Percentiles rank a stretch among this genome's conserved stretches.
Evolutionary conservation across 2,888 invertebrate species (phyloP).

Genomic region (Rhorus exstirpatorius): DNA sequence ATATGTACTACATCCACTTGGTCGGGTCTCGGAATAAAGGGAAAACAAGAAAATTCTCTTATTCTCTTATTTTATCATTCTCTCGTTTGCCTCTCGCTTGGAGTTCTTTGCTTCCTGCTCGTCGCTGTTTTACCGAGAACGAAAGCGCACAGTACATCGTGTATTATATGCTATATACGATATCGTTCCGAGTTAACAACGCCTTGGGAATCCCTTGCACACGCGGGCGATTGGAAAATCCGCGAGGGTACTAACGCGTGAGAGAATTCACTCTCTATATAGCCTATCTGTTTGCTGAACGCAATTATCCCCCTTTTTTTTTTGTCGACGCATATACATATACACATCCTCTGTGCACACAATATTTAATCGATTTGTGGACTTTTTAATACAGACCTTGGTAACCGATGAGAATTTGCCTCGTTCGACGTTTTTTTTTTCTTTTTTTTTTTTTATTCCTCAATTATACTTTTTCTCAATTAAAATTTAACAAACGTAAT

Average conservation of each 20-base stretch:
- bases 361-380: constrained; percentile 47
- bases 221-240: constrained; percentile 59
- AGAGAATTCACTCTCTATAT: constrained; percentile 59
- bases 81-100: constrained; percentile 3
- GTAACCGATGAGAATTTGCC: background rate
- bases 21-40: constrained; percentile 28
- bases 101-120: constrained; percentile 23
- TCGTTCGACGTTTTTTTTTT: constrained; percentile 20
- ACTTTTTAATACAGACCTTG: constrained; percentile 10
- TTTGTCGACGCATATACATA: constrained; percentile 43
- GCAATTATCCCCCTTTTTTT: constrained; percentile 55
- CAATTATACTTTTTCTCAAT: no score
- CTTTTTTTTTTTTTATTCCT: background rate
- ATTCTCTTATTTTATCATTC: constrained; percentile 29
- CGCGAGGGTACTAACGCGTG: constrained; percentile 64
- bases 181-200: constrained; percentile 55
- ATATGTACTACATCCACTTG: constrained; percentile 5
- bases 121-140: constrained; percentile 41
- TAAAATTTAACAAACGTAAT: no score
- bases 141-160: constrained; percentile 7
- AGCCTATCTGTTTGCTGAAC: constrained; percentile 30
- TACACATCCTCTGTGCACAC: constrained; percentile 16
- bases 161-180: constrained; percentile 31
- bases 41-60: constrained; percentile 46
- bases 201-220: constrained; percentile 57